These are phyloP conservation scores for Chlamydotis undulata DNA, from an alignment of 2,113 vertebrate genomes.

Conservation along the genomic window DNA sequence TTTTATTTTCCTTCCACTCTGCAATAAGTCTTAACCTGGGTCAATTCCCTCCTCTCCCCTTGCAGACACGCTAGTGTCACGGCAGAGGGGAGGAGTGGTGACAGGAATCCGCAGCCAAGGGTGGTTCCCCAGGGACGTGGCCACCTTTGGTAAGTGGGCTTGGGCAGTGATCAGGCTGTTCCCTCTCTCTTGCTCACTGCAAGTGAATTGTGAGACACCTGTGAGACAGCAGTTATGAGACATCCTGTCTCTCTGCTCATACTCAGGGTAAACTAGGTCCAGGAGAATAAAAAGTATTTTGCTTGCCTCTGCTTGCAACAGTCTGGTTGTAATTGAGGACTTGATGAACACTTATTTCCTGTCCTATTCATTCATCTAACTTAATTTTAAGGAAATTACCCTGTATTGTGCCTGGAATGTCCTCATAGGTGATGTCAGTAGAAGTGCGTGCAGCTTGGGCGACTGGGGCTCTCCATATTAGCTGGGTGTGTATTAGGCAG, in stretches of 20 bases:
- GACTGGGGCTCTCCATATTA: background rate
- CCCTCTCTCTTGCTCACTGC: background rate
- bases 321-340: background rate
- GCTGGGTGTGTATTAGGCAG: background rate
- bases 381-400: background rate
- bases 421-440: background rate
- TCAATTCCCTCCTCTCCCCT: background rate
- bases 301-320: background rate
- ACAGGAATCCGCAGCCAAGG: background rate
- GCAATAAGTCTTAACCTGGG: background rate
- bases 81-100: background rate
- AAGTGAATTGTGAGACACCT: background rate
- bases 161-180: fast-evolving
- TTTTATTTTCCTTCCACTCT: background rate
- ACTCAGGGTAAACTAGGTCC: background rate
- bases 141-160: background rate
- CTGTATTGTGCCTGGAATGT: background rate
- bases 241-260: background rate
- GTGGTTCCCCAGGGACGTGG: fast-evolving
- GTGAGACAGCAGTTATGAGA: background rate
- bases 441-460: background rate
- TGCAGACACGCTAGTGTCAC: background rate
- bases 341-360: background rate
- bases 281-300: background rate
- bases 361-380: background rate